A percentile compares a stretch with the other conserved stretches of the same genome.
Evolutionary conservation across 2,113 vertebrate genomes (phyloP).

Genomic region (Psittacula cyanocephala): DNA sequence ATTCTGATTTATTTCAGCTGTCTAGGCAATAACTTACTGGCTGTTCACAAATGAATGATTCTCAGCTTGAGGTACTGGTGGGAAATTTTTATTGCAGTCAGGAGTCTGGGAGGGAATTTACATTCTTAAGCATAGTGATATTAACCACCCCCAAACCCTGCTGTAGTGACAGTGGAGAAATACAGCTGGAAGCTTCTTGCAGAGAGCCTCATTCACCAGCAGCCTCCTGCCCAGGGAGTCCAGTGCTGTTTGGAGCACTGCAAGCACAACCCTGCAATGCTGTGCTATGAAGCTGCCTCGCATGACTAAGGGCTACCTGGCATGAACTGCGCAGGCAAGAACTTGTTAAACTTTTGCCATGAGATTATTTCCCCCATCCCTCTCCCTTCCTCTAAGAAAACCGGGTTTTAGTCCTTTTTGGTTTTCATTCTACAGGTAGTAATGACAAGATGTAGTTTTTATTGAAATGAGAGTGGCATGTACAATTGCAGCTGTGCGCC

Average conservation of each 20-base stretch:
- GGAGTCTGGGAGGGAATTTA: not conserved
- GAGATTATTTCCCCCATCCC: not conserved
- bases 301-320: not conserved
- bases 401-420: not conserved
- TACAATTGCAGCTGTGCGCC: not conserved
- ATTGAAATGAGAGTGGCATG: not conserved
- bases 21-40: not conserved
- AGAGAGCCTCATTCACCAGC: not conserved
- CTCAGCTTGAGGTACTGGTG: not conserved
- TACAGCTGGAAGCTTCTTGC: not conserved
- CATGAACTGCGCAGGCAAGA: not conserved
- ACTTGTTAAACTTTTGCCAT: not conserved
- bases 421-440: not conserved
- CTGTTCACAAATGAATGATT: conserved; percentile 7
- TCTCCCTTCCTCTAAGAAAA: not conserved
- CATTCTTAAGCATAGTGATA: not conserved
- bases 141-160: not conserved
- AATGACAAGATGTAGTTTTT: not conserved
- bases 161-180: not conserved
- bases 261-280: not conserved
- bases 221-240: not conserved
- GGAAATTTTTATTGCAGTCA: conserved; percentile 34
- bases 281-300: not conserved
- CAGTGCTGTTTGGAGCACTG: not conserved
- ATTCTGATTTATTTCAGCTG: conserved; percentile 25